phyloP scores from a whole-genome alignment of 2,113 vertebrate species.

The Mastomys coucha region DNA sequence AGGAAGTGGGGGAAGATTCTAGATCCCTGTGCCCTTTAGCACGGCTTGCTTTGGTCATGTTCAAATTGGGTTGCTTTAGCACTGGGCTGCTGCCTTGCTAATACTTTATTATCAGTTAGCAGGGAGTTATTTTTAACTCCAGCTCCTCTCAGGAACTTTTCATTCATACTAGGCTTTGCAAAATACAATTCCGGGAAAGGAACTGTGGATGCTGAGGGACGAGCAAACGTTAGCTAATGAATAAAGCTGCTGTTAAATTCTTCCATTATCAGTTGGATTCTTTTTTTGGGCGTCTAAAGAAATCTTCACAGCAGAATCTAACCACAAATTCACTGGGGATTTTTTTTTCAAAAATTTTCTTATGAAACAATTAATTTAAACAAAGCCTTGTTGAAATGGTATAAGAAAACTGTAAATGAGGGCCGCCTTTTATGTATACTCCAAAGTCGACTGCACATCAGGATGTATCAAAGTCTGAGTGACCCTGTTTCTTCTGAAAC shows the following conservation, averaged over 20 bases:
- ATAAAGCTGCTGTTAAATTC: constrained; percentile 62
- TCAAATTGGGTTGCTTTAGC: constrained; percentile 52
- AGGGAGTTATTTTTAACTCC: constrained; percentile 75
- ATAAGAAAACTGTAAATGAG: background rate
- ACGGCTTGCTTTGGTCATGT: constrained; percentile 44
- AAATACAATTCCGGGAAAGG: constrained; percentile 62
- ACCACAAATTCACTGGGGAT: constrained; percentile 33
- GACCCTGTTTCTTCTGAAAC: background rate
- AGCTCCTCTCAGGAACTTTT: constrained; percentile 56
- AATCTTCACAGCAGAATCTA: constrained; percentile 38
- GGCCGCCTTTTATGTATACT: background rate
- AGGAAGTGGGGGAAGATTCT: constrained; percentile 8
- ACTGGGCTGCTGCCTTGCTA: background rate
- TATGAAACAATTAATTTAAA: constrained; percentile 1
- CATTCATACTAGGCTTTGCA: constrained; percentile 61
- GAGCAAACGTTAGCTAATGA: constrained; percentile 64
- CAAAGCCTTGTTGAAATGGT: background rate
- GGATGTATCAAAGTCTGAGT: background rate
- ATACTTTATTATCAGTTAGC: constrained; percentile 72
- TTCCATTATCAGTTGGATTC: constrained; percentile 6
- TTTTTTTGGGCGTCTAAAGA: constrained; percentile 11
- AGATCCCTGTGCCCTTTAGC: constrained; percentile 14
- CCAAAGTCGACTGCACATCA: too few species aligned
- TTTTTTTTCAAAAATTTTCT: background rate
- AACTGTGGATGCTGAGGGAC: constrained; percentile 42